Conservation (phyloP, 2,797 vertebrate genomes). For the Clamator glandarius region DNA sequence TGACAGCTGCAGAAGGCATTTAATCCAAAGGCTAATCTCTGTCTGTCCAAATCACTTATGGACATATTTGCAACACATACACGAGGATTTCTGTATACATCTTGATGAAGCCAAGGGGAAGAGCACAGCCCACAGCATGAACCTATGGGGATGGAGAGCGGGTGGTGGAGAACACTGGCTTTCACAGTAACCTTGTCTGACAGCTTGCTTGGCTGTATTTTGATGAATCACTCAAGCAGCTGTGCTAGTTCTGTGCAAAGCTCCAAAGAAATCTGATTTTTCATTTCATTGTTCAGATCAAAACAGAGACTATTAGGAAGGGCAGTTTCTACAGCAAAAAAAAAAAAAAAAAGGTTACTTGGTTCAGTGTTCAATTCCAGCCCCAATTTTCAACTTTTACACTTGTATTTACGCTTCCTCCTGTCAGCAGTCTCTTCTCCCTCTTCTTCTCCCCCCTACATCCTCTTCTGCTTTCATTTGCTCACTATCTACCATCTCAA, state of each 20-base stretch:
- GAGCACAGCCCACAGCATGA: background rate
- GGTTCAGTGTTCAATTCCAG: background rate
- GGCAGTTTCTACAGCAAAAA: background rate
- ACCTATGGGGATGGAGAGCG: background rate
- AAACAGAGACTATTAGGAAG: background rate
- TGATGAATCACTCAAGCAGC: slow-evolving; percentile 15
- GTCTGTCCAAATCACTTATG: slow-evolving; percentile 38
- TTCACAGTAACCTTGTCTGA: background rate
- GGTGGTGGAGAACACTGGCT: background rate
- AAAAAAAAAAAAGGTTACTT: background rate
- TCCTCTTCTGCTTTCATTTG: background rate
- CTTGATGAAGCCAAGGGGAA: background rate
- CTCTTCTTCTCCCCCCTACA: background rate
- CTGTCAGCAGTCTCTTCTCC: background rate
- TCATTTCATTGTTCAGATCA: background rate
- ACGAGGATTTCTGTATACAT: background rate
- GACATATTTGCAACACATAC: slow-evolving; percentile 20
- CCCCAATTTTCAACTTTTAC: background rate
- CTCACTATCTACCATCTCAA: background rate
- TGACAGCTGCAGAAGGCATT: slow-evolving; percentile 58
- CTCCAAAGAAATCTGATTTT: slow-evolving; percentile 7
- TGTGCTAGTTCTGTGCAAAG: background rate
- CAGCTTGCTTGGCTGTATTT: background rate
- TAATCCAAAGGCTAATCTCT: slow-evolving; percentile 58
- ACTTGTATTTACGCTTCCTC: background rate